phyloP scores from a whole-genome alignment of 2,888 invertebrate species.

The Drosophila mettleri region DNA sequence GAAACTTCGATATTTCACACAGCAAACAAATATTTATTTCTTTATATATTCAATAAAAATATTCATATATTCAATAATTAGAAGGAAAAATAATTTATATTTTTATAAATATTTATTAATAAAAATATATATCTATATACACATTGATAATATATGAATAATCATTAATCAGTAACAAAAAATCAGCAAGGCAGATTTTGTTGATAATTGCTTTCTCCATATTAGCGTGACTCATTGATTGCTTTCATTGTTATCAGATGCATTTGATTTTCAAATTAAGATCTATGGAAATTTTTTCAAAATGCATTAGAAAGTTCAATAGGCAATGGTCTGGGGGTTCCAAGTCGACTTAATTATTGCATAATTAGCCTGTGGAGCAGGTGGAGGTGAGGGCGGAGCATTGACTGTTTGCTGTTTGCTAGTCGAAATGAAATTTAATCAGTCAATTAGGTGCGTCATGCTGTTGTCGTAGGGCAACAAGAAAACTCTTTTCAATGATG shows the following conservation, averaged over 20 bases:
- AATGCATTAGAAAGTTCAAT: slow-evolving; percentile 70
- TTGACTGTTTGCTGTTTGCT: too few species aligned
- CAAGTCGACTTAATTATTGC: slow-evolving; percentile 44
- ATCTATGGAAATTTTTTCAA: slow-evolving; percentile 61
- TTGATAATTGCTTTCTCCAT: slow-evolving; percentile 28
- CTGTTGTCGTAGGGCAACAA: slow-evolving; percentile 4
- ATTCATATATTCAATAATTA: too few species aligned
- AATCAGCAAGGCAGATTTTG: slow-evolving; percentile 1
- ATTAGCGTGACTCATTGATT: slow-evolving; percentile 56
- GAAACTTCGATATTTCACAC: too few species aligned
- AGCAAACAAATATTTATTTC: too few species aligned
- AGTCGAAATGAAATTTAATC: slow-evolving; percentile 29
- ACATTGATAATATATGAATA: background rate
- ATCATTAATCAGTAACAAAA: background rate
- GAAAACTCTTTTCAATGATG: slow-evolving; percentile 26
- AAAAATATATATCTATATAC: too few species aligned
- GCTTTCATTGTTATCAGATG: slow-evolving; percentile 30
- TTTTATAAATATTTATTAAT: too few species aligned
- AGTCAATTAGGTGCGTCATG: slow-evolving; percentile 40
- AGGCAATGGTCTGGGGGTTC: slow-evolving; percentile 31
- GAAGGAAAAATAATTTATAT: too few species aligned
- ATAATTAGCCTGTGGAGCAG: slow-evolving; percentile 40
- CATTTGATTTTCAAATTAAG: slow-evolving; percentile 51
- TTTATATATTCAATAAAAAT: too few species aligned
- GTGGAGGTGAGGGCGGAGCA: slow-evolving; percentile 11